Percentiles rank a stretch among this genome's conserved stretches.
phyloP scores from a whole-genome alignment of 2,888 invertebrate genomes.

The Minunthozetes semirufus region DNA sequence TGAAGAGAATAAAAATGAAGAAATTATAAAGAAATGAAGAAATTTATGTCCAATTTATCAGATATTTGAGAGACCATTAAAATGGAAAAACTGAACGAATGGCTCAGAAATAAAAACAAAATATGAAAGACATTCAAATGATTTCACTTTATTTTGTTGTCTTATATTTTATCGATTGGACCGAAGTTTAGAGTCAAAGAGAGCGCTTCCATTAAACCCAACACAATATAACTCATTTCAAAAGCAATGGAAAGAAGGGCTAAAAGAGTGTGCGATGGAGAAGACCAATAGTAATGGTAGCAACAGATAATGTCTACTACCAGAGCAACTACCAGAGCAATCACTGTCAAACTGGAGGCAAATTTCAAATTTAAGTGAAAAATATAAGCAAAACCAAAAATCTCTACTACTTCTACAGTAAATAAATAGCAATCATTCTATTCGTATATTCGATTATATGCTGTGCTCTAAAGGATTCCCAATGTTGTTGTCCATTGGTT shows the following conservation, averaged over 20 bases:
- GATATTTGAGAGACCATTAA: constrained; percentile 2
- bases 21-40: not conserved
- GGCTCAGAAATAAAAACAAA: not conserved
- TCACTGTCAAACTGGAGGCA: not conserved
- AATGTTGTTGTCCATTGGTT: too few relatives aligned
- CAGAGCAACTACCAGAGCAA: not conserved
- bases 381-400: not conserved
- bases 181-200: not conserved
- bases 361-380: not conserved
- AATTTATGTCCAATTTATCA: not conserved
- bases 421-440: not conserved
- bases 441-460: not conserved
- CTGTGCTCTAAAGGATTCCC: too few relatives aligned
- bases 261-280: not conserved
- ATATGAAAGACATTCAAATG: constrained; percentile 3
- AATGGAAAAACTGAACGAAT: not conserved
- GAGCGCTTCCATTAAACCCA: not conserved
- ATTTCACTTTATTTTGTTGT: not conserved
- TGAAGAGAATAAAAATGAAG: not conserved
- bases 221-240: not conserved
- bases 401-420: not conserved
- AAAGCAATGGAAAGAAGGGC: not conserved
- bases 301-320: not conserved
- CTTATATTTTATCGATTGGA: not conserved
- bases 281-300: not conserved